These are phyloP conservation scores for Microplitis manilae DNA, from an alignment of 2,888 invertebrate genomes.

Conservation along the genomic window DNA sequence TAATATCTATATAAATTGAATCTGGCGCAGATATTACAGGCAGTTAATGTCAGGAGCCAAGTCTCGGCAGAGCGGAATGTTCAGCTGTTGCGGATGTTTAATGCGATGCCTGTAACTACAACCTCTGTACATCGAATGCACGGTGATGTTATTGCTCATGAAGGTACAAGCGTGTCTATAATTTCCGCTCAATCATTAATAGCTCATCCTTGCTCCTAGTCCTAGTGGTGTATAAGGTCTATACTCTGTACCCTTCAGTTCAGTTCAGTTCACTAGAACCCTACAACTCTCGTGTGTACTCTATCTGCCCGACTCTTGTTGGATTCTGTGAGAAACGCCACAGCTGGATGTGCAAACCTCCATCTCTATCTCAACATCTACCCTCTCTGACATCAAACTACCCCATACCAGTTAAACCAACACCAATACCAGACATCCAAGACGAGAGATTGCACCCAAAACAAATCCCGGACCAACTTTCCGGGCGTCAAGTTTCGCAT, in stretches of 20 bases:
- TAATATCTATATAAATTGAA: conserved; percentile 9
- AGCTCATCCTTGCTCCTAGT: conserved; percentile 7
- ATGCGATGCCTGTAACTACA: background rate
- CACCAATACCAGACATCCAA: background rate
- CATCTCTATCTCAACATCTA: background rate
- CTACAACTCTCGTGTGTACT: background rate
- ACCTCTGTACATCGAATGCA: conserved; percentile 1
- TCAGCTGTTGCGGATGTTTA: conserved; percentile 13
- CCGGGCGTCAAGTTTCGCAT: background rate
- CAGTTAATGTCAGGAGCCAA: conserved; percentile 21
- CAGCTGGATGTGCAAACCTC: conserved; percentile 6
- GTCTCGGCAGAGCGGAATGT: background rate
- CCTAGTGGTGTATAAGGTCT: background rate
- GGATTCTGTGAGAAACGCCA: background rate
- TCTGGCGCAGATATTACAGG: conserved; percentile 5
- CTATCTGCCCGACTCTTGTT: background rate
- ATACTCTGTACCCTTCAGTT: background rate
- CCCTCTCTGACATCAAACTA: background rate
- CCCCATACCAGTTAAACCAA: background rate
- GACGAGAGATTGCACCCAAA: conserved; percentile 7
- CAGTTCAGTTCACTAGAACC: too few species aligned
- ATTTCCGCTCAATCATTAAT: conserved; percentile 40
- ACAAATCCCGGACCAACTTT: conserved; percentile 11
- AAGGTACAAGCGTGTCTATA: conserved; percentile 30
- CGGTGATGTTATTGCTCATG: background rate